Conservation (phyloP, 2,113 vertebrate genomes). For the Oreocharis arfaki region DNA sequence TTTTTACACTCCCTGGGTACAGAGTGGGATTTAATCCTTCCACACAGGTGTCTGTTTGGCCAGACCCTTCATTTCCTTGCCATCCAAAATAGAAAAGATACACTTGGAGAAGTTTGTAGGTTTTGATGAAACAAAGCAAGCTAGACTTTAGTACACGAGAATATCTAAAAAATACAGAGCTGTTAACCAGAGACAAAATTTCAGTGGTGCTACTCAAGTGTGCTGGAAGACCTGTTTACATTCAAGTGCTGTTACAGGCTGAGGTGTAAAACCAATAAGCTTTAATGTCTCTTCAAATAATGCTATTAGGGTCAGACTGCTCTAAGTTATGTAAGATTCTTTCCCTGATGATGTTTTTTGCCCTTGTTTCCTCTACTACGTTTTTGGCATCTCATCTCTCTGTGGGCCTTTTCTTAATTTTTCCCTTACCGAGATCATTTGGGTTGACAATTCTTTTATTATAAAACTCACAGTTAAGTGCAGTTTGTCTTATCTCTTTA, state of each 20-base stretch:
- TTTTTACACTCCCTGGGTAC: neutral
- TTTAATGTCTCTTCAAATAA: neutral
- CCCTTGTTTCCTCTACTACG: neutral
- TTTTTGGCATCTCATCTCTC: neutral
- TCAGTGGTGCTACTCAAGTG: neutral
- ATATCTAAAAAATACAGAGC: neutral
- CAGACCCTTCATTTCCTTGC: neutral
- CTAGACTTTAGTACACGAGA: neutral
- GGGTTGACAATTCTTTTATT: neutral
- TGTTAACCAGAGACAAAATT: neutral
- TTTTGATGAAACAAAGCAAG: neutral
- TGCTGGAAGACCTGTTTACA: neutral
- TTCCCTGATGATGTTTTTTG: neutral
- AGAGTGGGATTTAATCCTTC: neutral
- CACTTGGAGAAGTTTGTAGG: neutral
- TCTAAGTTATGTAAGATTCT: neutral
- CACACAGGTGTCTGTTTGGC: neutral
- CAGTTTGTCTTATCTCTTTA: neutral
- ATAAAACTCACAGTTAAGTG: neutral
- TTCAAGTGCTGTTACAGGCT: neutral
- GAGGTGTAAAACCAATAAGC: neutral
- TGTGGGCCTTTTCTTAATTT: neutral
- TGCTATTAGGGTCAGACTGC: neutral
- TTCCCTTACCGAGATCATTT: neutral
- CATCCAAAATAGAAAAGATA: neutral